A percentile compares a stretch with the other conserved stretches of the same genome.
These are phyloP conservation scores for Sesia apiformis DNA, from an alignment of 2,888 invertebrate species.

Conservation along the genomic window DNA sequence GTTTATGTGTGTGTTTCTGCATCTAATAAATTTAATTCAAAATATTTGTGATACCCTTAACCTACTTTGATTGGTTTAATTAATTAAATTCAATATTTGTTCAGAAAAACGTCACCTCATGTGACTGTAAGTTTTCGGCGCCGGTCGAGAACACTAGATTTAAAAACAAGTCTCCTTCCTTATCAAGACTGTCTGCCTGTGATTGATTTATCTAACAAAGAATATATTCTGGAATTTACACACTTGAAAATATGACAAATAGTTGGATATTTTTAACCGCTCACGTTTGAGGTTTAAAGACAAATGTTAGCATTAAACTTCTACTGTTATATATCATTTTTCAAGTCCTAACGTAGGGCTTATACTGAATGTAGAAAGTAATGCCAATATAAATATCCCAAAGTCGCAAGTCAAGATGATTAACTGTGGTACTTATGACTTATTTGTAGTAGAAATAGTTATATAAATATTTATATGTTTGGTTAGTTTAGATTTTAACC, in stretches of 20 bases:
- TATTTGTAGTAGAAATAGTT: too few species aligned
- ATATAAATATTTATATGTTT: too few species aligned
- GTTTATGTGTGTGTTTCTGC: too few species aligned
- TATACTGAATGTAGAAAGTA: too few species aligned
- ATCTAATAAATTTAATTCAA: neutral
- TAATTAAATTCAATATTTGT: conserved; percentile 37
- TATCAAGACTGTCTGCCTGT: conserved; percentile 42
- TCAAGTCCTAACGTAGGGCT: too few species aligned
- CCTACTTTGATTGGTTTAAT: conserved; percentile 28
- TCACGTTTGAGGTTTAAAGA: neutral
- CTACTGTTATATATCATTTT: too few species aligned
- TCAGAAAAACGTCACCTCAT: conserved; percentile 39
- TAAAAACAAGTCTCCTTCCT: conserved; percentile 26
- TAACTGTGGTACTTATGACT: too few species aligned
- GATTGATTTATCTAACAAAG: conserved; percentile 60
- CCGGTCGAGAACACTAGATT: conserved; percentile 25
- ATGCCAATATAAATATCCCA: too few species aligned
- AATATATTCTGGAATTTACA: conserved; percentile 10
- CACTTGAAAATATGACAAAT: conserved; percentile 6
- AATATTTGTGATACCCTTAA: conserved; percentile 18
- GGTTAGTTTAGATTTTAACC: too few species aligned
- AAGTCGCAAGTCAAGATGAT: too few species aligned
- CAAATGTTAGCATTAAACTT: neutral
- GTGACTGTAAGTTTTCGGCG: conserved; percentile 41
- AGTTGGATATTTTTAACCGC: neutral